Conservation (phyloP, 2,113 vertebrate genomes). For the Alethe diademata region DNA sequence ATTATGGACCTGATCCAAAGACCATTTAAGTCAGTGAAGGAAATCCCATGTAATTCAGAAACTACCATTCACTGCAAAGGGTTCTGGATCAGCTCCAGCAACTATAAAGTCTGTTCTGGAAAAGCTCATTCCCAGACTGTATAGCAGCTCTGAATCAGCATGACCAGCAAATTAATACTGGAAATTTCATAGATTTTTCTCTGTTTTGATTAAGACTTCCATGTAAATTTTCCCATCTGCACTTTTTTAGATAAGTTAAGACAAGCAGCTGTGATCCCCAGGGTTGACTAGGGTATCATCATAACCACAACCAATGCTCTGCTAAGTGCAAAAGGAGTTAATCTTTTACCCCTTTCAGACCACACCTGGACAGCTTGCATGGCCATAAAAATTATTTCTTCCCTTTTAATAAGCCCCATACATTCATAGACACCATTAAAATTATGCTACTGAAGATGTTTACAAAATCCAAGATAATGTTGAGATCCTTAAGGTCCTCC, state of each 20-base stretch:
- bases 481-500: not conserved
- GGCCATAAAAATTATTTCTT: not conserved
- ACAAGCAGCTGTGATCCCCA: not conserved
- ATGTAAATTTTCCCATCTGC: not conserved
- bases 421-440: not conserved
- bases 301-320: not conserved
- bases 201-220: not conserved
- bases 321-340: not conserved
- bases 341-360: not conserved
- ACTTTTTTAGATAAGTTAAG: not conserved
- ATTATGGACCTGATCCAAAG: not conserved
- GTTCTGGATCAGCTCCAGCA: not conserved
- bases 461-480: not conserved
- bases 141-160: fast-evolving
- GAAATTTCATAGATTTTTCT: not conserved
- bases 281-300: not conserved
- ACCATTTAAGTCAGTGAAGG: not conserved
- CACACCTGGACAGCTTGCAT: not conserved
- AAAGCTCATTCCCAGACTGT: not conserved
- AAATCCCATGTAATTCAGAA: not conserved
- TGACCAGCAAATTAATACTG: not conserved
- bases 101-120: not conserved
- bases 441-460: not conserved
- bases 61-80: not conserved
- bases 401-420: not conserved